Evolutionary conservation across 2,888 invertebrate genomes (phyloP), one percentile per base, ranked within the genome.

Genomic region (Rotaria socialis): DNA sequence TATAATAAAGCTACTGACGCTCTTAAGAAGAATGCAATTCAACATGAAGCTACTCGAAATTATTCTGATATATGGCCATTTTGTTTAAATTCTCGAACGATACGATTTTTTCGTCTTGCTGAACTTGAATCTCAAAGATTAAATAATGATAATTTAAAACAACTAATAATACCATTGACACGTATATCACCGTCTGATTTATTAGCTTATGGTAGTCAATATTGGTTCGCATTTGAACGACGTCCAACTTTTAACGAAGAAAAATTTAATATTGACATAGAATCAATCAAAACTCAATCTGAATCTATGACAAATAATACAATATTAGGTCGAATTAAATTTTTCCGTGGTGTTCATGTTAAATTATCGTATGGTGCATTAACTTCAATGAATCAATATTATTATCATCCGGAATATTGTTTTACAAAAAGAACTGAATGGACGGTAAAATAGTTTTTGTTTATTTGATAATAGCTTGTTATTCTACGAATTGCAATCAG

Each of bases 351-450:
- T 43, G 47, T 47, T 80, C 80, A 80, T 43, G 47, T 80, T 22
- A 43, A 47, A 41, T 14, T 80, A 47, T 80, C 43, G 6, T 80
- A 80, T 47, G 80, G 80, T 8, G 80, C 80, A 47, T n/a, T 80
- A 10, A 80, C 80, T 47, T 43, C 80, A 80, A 80, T 80, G 80
- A 80, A 80, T 47, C 24, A 47, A 41, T 80, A n/a, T 47, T 43
- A n/a, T n/a, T 80, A 80, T 47, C 80, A 80, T 80, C 47, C 43
- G 11, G 43, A 47, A 24, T n/a, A 43, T 47, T 14, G 7, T 24
- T 80, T 47, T 47, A 6, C 0, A 22, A 80, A 80, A n/a, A 24
- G 24, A 43, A 47, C 43, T 2, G 14, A 27, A 27, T 67, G 67
- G 67, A 67, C 27, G 35, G 67, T 67, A 67, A 47, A 47, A 47